phyloP scores from a whole-genome alignment of 2,113 vertebrate species.

The Ageneiosus marmoratus region DNA sequence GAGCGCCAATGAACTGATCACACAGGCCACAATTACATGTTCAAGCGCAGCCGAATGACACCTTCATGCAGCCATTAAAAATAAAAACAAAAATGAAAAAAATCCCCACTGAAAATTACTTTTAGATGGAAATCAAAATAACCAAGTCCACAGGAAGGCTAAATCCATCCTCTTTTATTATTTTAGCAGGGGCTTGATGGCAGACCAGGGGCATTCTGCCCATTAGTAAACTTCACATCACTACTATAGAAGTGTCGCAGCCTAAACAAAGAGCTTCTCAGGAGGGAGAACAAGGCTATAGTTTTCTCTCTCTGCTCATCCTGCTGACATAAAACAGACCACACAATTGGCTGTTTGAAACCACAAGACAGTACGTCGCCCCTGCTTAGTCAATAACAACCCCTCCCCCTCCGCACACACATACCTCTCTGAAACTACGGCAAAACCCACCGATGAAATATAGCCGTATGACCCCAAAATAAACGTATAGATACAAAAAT shows the following conservation, averaged over 20 bases:
- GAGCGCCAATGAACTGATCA: neutral
- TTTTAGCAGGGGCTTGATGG: neutral
- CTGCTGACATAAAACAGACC: slow-evolving; percentile 27
- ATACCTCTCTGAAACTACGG: neutral
- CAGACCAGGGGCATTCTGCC: neutral
- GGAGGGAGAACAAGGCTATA: neutral
- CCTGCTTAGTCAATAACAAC: neutral
- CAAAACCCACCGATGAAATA: neutral
- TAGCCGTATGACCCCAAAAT: neutral
- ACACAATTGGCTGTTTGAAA: slow-evolving; percentile 9
- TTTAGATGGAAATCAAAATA: neutral
- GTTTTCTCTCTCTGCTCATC: neutral
- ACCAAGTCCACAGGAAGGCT: slow-evolving; percentile 1
- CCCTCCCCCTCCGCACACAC: neutral
- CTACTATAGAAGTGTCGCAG: slow-evolving; percentile 22
- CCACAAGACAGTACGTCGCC: slow-evolving; percentile 27
- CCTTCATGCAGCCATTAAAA: neutral
- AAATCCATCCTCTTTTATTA: neutral
- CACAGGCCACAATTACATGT: slow-evolving; percentile 11
- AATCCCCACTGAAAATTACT: slow-evolving; percentile 8
- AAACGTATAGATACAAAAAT: slow-evolving; percentile 3
- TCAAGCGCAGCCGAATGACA: neutral
- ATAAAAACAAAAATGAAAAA: neutral
- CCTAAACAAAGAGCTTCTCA: slow-evolving; percentile 27
- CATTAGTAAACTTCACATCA: slow-evolving; percentile 21